Base-by-base conservation (phyloP, 2,888 invertebrate genomes). In the Cepaea hortensis region DNA sequence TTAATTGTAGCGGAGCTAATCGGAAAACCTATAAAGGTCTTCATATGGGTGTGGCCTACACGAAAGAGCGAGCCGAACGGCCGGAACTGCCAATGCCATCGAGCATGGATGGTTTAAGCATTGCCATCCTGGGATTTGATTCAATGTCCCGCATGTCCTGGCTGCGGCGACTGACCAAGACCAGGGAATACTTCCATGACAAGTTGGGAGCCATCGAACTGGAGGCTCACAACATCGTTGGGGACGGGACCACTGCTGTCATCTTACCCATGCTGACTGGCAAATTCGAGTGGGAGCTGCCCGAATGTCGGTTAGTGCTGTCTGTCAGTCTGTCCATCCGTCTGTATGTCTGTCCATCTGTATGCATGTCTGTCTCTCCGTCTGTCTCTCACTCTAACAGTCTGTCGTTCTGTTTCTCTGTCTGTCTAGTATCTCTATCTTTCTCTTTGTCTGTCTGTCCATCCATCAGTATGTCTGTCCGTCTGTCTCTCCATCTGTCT, bases 191-290 rank as follows among this genome's bases (percentile, higher is more conserved):
- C 87, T 92, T 94, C 84, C 90, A 90, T 7, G 86, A 92, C 20
- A 84, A 80, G 7, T 90, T 94, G 13, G 92, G 92, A 7, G 93
- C 92, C 7, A 88, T 92, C 2, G 13, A 97, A 97, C 92, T 98
- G 20, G 95, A 97, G 97, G 94, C 93, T 84, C 95, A 94, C 90
- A 95, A 95, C 87, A 95, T 95, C 68, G 94, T 95, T 5, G 95
- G 95, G 3, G 95, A 95, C 87, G 95, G 95, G 0, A 95, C 95
- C 9, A 85, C 88, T n/a, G 87, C 88, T 1, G 97, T 98, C 0
- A 94, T 98, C 65, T 97, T 98, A 90, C 98, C 98, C 0, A 96
- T 98, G 87, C 95, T 98, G 1, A 97, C 98, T 0, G 98, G 98
- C 4, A 93, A 94, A 89, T 95, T 95, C 11, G 98, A 98, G 94